Evolutionary conservation across 1,140 invertebrate genomes (phyloP).

Genomic region (Rhynchophorus ferrugineus): DNA sequence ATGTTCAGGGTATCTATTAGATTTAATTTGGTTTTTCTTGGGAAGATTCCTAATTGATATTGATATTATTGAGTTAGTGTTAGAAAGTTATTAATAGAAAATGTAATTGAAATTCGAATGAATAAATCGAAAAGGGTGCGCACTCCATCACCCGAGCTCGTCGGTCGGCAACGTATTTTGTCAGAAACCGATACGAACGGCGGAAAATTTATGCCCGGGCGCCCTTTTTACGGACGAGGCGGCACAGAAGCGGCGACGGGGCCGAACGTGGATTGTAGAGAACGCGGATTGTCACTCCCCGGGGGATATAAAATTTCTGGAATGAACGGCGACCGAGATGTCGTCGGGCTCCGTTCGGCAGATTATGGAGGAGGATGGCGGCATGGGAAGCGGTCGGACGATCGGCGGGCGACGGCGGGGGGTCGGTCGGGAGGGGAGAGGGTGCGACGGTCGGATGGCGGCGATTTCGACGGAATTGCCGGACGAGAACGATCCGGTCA

Average conservation of each 20-base stretch:
- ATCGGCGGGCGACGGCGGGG: not conserved
- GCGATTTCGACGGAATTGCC: not conserved
- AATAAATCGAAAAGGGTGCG: no score
- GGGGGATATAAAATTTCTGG: constrained; percentile 15
- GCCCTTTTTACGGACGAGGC: constrained; percentile 19
- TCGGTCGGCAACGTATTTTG: constrained; percentile 13
- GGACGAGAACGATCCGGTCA: not conserved
- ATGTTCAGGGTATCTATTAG: no score
- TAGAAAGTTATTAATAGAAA: no score
- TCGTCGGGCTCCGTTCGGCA: not conserved
- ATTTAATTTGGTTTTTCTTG: no score
- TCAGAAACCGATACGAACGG: constrained; percentile 21
- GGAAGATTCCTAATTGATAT: no score
- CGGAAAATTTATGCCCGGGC: constrained; percentile 23
- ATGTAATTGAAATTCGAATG: no score
- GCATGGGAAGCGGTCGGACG: not conserved
- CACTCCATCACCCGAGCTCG: constrained; percentile 2
- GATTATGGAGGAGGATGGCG: not conserved
- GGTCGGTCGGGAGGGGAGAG: not conserved
- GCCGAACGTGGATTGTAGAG: constrained; percentile 20
- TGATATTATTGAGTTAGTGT: no score
- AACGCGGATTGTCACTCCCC: constrained; percentile 20
- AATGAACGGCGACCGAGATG: constrained; percentile 7
- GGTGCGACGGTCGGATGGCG: not conserved
- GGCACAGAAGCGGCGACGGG: not conserved